phyloP scores from a whole-genome alignment of 2,888 invertebrate genomes.

The Troides aeacus region DNA sequence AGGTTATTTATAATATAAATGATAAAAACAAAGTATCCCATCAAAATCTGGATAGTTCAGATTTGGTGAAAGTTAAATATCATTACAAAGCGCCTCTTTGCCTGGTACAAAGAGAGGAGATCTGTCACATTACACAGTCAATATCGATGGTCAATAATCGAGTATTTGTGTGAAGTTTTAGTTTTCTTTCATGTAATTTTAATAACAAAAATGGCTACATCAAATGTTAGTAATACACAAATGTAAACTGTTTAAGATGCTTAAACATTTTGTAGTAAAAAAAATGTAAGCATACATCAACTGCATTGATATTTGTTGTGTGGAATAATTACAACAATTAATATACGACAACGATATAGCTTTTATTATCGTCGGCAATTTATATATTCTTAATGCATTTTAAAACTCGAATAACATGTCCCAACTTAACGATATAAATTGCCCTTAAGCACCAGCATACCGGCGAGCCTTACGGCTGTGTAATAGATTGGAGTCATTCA shows the following conservation, averaged over 20 bases:
- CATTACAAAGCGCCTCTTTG: too few species aligned
- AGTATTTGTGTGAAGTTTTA: too few species aligned
- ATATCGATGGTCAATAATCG: too few species aligned
- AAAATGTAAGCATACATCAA: background rate
- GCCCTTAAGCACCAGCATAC: constrained; percentile 12
- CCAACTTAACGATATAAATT: constrained; percentile 16
- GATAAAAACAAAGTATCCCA: background rate
- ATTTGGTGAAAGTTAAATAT: too few species aligned
- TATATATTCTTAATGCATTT: constrained; percentile 11
- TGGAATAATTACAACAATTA: background rate
- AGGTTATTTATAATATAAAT: background rate
- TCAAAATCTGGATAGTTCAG: too few species aligned
- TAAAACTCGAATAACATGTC: constrained; percentile 8
- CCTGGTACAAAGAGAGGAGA: too few species aligned
- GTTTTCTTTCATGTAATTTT: too few species aligned
- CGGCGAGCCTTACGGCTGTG: constrained; percentile 13
- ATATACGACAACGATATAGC: background rate
- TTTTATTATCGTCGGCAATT: constrained; percentile 8
- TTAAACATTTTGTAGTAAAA: background rate
- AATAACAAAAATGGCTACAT: too few species aligned
- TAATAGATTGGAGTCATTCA: constrained; percentile 27
- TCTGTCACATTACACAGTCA: too few species aligned
- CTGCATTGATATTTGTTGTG: too few species aligned
- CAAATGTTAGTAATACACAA: too few species aligned
- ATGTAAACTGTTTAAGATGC: too few species aligned